These are phyloP conservation scores for Zapornia atra DNA, from an alignment of 2,113 vertebrate species.

Conservation along the genomic window DNA sequence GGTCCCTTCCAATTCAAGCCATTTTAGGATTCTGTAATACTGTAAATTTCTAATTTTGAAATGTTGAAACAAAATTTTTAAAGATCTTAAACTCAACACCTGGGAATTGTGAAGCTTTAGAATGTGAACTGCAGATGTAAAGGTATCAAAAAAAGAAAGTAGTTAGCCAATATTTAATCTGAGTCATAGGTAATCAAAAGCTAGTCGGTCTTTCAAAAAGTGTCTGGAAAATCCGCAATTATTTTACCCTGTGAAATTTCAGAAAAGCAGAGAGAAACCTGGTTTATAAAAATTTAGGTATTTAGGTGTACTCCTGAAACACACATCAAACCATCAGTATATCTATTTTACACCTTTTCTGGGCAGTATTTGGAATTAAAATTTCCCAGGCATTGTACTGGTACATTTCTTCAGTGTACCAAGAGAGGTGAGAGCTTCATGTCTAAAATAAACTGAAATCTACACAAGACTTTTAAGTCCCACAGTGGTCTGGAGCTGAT, in stretches of 20 bases:
- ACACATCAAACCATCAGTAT: neutral
- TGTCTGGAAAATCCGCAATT: neutral
- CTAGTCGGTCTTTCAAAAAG: neutral
- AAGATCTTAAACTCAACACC: neutral
- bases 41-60: neutral
- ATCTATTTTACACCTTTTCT: neutral
- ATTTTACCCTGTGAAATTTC: neutral
- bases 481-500: neutral
- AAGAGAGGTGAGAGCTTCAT: neutral
- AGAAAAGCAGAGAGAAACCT: neutral
- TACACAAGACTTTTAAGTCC: neutral
- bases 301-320: neutral
- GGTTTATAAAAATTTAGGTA: neutral
- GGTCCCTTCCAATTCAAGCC: too few species aligned
- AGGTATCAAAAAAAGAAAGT: neutral
- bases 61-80: neutral
- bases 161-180: neutral
- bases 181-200: neutral
- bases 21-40: too few species aligned
- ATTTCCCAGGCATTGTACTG: neutral
- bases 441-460: neutral
- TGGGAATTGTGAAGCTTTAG: neutral
- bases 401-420: neutral
- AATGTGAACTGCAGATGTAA: neutral
- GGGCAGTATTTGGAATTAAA: neutral